These are phyloP conservation scores for Tricholauxania praeusta DNA, from an alignment of 2,888 invertebrate genomes.

Conservation along the genomic window DNA sequence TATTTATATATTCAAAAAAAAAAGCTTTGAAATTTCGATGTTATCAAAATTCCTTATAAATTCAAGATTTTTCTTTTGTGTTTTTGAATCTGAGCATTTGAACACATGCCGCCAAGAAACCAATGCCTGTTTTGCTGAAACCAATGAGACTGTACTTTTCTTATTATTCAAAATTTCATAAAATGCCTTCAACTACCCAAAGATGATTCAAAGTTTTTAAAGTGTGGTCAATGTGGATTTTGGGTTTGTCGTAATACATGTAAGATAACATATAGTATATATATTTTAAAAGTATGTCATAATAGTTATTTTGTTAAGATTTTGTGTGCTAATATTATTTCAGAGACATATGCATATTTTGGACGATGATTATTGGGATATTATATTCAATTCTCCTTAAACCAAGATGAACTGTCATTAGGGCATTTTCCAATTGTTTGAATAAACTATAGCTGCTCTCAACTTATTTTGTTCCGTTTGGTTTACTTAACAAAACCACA, in stretches of 20 bases:
- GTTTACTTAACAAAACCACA: no score
- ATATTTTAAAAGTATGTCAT: no score
- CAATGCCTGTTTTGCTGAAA: conserved; percentile 71
- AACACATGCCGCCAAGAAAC: conserved; percentile 83
- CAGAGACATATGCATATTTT: no score
- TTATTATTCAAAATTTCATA: conserved; percentile 32
- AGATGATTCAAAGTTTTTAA: not conserved
- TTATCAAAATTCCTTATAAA: conserved; percentile 13
- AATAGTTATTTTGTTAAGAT: no score
- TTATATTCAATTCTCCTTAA: no score
- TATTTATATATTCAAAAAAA: conserved; percentile 45
- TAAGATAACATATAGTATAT: no score
- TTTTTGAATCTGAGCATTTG: conserved; percentile 45
- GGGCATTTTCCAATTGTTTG: no score
- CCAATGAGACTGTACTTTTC: conserved; percentile 40
- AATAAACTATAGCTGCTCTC: no score
- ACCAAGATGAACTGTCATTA: no score
- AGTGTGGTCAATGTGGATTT: conserved; percentile 33
- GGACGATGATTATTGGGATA: no score
- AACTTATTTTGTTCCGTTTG: no score
- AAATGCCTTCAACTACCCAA: conserved; percentile 8
- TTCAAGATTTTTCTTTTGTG: conserved; percentile 19
- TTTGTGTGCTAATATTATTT: no score
- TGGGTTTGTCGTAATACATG: conserved; percentile 14
- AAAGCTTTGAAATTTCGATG: conserved; percentile 28